Percentiles rank a stretch among this genome's conserved stretches.
phyloP scores from a whole-genome alignment of 2,113 vertebrate species.

The Gymnobelideus leadbeateri region DNA sequence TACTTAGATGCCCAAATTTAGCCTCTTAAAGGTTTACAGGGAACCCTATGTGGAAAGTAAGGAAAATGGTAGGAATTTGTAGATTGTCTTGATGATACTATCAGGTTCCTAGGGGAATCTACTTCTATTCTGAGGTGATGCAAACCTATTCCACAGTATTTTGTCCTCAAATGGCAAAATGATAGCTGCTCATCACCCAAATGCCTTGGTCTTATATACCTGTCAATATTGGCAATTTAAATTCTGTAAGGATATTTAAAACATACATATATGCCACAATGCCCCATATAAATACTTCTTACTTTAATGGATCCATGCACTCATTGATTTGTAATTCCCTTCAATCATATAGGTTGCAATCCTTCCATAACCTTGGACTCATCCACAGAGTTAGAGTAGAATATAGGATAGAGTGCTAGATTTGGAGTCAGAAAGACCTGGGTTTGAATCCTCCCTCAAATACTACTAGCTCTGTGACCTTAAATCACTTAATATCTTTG shows the following conservation, averaged over 20 bases:
- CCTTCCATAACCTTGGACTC: neutral
- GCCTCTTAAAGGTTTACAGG: neutral
- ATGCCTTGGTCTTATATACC: neutral
- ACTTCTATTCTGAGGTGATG: slow-evolving; percentile 54
- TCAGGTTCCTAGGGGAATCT: neutral
- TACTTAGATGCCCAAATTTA: neutral
- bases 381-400: neutral
- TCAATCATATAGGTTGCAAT: neutral
- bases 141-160: slow-evolving; percentile 66
- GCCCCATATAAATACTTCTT: neutral
- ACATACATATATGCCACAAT: neutral
- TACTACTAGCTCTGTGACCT: neutral
- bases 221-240: neutral
- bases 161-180: slow-evolving; percentile 71
- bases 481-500: neutral
- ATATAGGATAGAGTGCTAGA: neutral
- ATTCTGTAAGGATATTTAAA: neutral
- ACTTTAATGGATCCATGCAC: neutral
- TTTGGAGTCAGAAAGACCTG: neutral
- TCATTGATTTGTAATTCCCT: neutral
- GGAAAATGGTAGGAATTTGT: neutral
- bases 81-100: neutral
- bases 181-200: slow-evolving; percentile 66
- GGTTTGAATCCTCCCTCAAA: neutral
- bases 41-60: neutral